phyloP scores from a whole-genome alignment of 2,797 vertebrate species.

The Lycodopsis pacificus region DNA sequence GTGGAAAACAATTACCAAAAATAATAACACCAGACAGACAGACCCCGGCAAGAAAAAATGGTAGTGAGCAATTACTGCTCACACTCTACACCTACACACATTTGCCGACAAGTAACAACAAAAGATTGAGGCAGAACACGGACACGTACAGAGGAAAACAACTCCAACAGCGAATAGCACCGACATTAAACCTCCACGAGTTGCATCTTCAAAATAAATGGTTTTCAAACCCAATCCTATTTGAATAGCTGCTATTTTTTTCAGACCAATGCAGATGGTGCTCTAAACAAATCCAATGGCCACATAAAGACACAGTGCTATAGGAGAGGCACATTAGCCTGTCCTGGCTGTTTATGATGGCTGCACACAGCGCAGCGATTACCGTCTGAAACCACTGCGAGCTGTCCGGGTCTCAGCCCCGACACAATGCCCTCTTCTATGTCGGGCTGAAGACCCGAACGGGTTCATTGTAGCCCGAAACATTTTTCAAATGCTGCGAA shows the following conservation, averaged over 20 bases:
- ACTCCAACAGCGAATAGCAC: constrained; percentile 32
- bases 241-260: constrained; percentile 54
- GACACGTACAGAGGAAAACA: constrained; percentile 40
- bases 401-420: background rate
- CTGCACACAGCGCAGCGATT: constrained; percentile 9
- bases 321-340: constrained; percentile 6
- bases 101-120: constrained; percentile 43
- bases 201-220: constrained; percentile 28
- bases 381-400: constrained; percentile 11
- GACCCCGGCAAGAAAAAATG: background rate
- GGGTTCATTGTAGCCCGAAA: background rate
- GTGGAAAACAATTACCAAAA: constrained; percentile 34
- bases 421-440: too few species aligned
- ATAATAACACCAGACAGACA: constrained; percentile 15
- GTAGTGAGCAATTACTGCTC: constrained; percentile 43
- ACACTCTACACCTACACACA: constrained; percentile 26
- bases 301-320: constrained; percentile 36
- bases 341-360: constrained; percentile 25
- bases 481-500: background rate
- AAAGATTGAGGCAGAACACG: constrained; percentile 39
- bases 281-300: constrained; percentile 54
- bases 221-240: constrained; percentile 38
- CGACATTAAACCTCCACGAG: constrained; percentile 29
- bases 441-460: too few species aligned
- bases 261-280: constrained; percentile 63